Evolutionary conservation across 1,140 invertebrate genomes (phyloP).

Genomic region (Thaumetopoea pityocampa): DNA sequence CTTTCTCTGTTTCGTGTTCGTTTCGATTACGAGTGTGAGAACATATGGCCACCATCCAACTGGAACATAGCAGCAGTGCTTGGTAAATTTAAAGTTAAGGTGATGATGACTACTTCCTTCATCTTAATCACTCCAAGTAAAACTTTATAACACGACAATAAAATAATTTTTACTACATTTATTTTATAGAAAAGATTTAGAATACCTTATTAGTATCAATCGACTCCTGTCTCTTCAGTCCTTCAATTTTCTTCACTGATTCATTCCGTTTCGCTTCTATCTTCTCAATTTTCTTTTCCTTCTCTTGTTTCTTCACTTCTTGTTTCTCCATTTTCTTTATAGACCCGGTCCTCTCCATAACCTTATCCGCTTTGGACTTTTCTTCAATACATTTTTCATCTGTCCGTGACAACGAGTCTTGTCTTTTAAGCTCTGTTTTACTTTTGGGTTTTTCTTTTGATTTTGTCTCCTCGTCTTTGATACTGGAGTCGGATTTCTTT

Average conservation of each 20-base stretch:
- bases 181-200: too few species aligned
- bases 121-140: neutral
- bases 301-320: slow-evolving; percentile 33
- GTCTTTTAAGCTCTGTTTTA: slow-evolving; percentile 58
- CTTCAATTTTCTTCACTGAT: slow-evolving; percentile 51
- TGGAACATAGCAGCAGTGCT: too few species aligned
- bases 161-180: neutral
- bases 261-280: slow-evolving; percentile 48
- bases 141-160: neutral
- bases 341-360: slow-evolving; percentile 51
- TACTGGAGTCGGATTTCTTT: slow-evolving; percentile 58
- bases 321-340: slow-evolving; percentile 47
- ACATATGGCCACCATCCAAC: too few species aligned
- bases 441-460: slow-evolving; percentile 39
- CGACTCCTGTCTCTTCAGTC: slow-evolving; percentile 58
- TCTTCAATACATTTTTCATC: slow-evolving; percentile 35
- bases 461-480: slow-evolving; percentile 56
- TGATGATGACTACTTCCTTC: too few species aligned
- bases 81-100: too few species aligned
- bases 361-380: slow-evolving; percentile 26
- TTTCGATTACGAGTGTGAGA: too few species aligned
- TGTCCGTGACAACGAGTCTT: slow-evolving; percentile 52
- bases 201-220: slow-evolving; percentile 57
- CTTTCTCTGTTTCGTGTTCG: too few species aligned
- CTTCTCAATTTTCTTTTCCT: slow-evolving; percentile 47